These are phyloP conservation scores for Squalus acanthias DNA, from an alignment of 2,797 vertebrate genomes.

Conservation along the genomic window DNA sequence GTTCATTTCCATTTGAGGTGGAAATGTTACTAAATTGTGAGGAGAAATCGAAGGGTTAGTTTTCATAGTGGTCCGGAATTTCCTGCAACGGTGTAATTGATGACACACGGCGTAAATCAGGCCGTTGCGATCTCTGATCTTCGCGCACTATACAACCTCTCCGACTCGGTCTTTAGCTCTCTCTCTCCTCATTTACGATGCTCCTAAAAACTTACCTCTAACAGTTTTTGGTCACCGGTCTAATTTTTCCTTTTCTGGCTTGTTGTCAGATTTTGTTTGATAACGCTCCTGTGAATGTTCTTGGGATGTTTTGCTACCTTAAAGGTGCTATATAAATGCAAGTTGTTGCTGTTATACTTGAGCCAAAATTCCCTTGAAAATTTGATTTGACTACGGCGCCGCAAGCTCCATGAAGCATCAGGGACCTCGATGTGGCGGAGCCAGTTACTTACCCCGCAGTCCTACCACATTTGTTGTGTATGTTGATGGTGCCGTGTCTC, in stretches of 20 bases:
- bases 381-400: neutral
- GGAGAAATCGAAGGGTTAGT: neutral
- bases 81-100: neutral
- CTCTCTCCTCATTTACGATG: neutral
- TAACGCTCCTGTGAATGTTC: neutral
- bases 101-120: neutral
- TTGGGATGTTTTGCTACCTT: neutral
- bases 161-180: neutral
- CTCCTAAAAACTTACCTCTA: neutral
- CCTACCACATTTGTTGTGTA: neutral
- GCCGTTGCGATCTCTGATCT: neutral
- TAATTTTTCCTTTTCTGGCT: neutral
- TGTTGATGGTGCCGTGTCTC: neutral
- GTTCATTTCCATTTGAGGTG: neutral
- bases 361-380: neutral
- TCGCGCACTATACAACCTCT: neutral
- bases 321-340: neutral
- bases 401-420: neutral
- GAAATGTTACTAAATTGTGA: neutral
- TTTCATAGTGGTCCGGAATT: neutral
- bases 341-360: neutral
- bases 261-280: neutral
- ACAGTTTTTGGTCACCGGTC: neutral
- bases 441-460: neutral
- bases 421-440: neutral